These are phyloP conservation scores for Columbina picui DNA, from an alignment of 2,113 vertebrate species.

Conservation along the genomic window DNA sequence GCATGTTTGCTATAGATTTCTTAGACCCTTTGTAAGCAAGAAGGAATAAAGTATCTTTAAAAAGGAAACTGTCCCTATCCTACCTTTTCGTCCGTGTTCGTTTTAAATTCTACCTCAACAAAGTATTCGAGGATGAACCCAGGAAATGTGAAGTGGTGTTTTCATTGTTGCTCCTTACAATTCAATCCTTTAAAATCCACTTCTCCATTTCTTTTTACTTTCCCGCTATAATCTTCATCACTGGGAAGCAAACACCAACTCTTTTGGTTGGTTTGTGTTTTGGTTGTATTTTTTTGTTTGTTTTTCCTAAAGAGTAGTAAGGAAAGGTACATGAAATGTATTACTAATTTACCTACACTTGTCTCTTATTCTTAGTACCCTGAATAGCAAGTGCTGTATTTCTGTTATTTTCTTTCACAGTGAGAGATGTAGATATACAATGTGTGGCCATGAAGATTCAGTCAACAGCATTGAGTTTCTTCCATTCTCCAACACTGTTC, in stretches of 20 bases:
- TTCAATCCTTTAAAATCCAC: background rate
- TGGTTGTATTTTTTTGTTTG: no score
- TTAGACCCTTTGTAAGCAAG: background rate
- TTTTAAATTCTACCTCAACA: background rate
- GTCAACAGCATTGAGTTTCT: constrained; percentile 83
- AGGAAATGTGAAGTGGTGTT: background rate
- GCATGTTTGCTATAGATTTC: background rate
- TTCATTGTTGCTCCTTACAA: background rate
- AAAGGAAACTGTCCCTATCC: background rate
- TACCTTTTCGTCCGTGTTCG: background rate
- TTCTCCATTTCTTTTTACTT: background rate
- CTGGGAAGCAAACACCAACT: background rate
- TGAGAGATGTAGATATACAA: constrained; percentile 75
- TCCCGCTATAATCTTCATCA: background rate
- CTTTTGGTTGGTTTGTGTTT: background rate
- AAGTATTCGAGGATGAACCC: background rate
- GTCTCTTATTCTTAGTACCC: background rate
- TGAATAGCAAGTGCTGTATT: background rate
- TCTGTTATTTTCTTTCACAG: constrained; percentile 53
- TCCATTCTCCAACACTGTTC: constrained; percentile 71
- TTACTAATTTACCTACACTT: background rate
- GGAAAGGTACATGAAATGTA: background rate
- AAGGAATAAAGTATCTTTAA: background rate
- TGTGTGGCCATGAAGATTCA: constrained; percentile 77
- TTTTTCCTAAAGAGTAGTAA: background rate